Evolutionary conservation across 2,113 vertebrate genomes (phyloP), one percentile per base, ranked within the genome.

Genomic region (Reinhardtius hippoglossoides): DNA sequence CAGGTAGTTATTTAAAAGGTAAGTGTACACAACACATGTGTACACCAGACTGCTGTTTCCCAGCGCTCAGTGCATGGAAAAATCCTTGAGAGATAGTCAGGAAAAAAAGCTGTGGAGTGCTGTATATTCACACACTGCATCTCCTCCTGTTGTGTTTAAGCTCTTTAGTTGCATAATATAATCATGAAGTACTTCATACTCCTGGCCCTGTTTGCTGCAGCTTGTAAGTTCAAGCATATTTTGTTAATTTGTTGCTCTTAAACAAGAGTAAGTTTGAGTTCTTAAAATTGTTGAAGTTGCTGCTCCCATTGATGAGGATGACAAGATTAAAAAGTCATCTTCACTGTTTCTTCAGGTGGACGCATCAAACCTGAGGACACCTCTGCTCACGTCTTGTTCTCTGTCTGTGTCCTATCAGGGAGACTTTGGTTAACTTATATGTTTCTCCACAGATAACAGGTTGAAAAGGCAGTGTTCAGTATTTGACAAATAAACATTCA

Each of bases 121-220:
- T 8, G 52, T 73, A 73, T 84, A 84, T 79, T 87, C 72, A 58
- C 54, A 68, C 50, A 21, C 3, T 10, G 5, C 15, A 48, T 18
- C 15, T 42, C 26, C 12, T 60, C 42, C 56, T 48, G 23, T 10
- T 42, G 24, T 58, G n/a, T 76, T 65, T 69, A n/a, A 16, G 3
- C 18, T 62, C n/a, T 13, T 10, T 44, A 44, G 42, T 10, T 14
- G 18, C 71, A 78, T 40, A 63, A 68, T 37, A n/a, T 57, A 74
- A 83, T 4, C 52, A 94, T 94, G 95, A 92, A 92, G 71, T 40
- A 81, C 10, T 86, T 96, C 21, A 84, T 94, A 89, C 27, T 96
- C 65, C 4, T 95, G 1, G 89, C 92, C 37, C 71, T 93, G 4
- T 76, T 95, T 24, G 94, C 90, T 65, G 88, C 82, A 69, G 88